Percentiles rank a stretch among this genome's conserved stretches.
Conservation (phyloP, 1,140 invertebrate species). For the Neodiprion fabricii region DNA sequence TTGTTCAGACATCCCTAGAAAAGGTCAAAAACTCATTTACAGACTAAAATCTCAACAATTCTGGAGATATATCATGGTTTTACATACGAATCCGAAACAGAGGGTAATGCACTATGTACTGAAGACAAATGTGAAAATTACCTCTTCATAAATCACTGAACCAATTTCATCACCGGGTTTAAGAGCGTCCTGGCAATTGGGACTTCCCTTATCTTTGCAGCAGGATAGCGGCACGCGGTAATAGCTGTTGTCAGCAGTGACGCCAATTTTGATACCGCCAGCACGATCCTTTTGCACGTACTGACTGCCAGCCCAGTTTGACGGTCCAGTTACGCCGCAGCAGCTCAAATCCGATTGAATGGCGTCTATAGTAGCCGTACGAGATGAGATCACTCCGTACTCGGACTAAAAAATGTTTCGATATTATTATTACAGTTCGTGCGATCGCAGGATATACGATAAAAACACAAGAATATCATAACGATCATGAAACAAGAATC, state of each 20-base stretch:
- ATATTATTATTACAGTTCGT: conserved; percentile 8
- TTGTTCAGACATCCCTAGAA: conserved; percentile 76
- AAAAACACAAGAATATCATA: conserved; percentile 6
- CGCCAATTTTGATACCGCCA: conserved; percentile 38
- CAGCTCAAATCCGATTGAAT: conserved; percentile 75
- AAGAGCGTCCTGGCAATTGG: conserved; percentile 58
- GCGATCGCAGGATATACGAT: not conserved
- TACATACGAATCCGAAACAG: not conserved
- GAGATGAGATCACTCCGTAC: conserved; percentile 68
- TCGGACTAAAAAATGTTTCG: conserved; percentile 45
- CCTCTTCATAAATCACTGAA: conserved; percentile 64
- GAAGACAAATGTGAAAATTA: conserved; percentile 43
- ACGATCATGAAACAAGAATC: no score
- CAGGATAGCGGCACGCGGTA: conserved; percentile 70
- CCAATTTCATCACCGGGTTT: conserved; percentile 60
- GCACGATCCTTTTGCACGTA: conserved; percentile 58
- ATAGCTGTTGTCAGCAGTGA: conserved; percentile 41
- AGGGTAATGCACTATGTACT: conserved; percentile 19
- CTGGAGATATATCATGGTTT: not conserved
- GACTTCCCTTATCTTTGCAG: conserved; percentile 60
- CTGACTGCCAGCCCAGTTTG: conserved; percentile 73
- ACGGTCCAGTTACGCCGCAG: conserved; percentile 74
- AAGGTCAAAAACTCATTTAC: conserved; percentile 33
- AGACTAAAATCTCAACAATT: conserved; percentile 29
- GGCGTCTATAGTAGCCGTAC: conserved; percentile 72